phyloP scores from a whole-genome alignment of 2,113 vertebrate species.

The Rafetus swinhoei region DNA sequence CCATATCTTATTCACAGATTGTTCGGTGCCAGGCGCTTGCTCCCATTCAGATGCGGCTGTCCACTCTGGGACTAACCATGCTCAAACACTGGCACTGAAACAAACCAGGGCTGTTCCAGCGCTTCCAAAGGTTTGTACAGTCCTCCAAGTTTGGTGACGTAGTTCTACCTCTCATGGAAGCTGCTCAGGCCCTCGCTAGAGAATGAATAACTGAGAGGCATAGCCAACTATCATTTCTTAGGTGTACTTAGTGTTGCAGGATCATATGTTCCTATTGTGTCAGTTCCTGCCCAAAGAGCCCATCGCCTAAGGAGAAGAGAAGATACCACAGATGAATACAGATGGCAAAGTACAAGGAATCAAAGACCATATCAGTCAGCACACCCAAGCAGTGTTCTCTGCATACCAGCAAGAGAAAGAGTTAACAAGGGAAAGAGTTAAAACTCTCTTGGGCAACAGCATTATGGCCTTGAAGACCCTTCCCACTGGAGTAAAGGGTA shows the following conservation, averaged over 20 bases:
- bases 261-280: not conserved
- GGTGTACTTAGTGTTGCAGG: not conserved
- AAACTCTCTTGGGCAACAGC: conserved; percentile 44
- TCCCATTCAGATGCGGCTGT: not conserved
- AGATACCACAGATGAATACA: not conserved
- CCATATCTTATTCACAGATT: not conserved
- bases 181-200: not conserved
- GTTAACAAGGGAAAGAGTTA: not conserved
- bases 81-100: not conserved
- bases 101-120: not conserved
- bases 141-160: not conserved
- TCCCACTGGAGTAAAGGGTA: conserved; percentile 30
- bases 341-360: not conserved
- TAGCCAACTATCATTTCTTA: not conserved
- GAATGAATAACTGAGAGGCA: not conserved
- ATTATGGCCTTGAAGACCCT: conserved; percentile 30
- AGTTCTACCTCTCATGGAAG: not conserved
- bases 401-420: not conserved
- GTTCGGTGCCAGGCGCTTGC: not conserved
- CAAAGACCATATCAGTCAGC: not conserved
- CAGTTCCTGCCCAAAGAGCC: no score
- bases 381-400: not conserved
- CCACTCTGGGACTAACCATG: not conserved
- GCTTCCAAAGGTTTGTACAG: not conserved
- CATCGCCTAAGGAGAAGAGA: no score